Base-by-base conservation (phyloP, 1,140 invertebrate genomes). In the Lethrus apterus region DNA sequence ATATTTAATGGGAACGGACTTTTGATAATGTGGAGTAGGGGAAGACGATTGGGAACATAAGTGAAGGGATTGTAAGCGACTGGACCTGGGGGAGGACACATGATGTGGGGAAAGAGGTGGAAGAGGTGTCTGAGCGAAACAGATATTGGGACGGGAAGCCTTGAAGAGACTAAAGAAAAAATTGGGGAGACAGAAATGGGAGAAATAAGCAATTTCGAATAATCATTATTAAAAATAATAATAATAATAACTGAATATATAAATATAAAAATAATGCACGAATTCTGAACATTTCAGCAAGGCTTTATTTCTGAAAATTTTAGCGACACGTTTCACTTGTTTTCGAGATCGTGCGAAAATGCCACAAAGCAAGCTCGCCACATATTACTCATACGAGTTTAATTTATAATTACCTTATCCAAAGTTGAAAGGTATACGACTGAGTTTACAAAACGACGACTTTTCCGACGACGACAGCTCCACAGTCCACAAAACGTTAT, bases 361-460 rank as follows among this genome's bases (percentile, higher is more conserved):
- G 32, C 4, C 14, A 34, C 7, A 14, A 34, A 31, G 14, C 32
- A 34, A 34, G 32, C 32, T 3, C 32, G 14, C 19, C 32, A 14
- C 19, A 34, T 8, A 34, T 34, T 17, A 17, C 19, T 34, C 15
- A 34, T 34, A 14, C 32, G 5, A 14, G n/a, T 17, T 14, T 34
- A 34, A 34, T 34, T 34, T 34, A 34, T 34, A 34, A 34, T 34
- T 34, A 34, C n/a, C n/a, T 7, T 15, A 11, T 14, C 14, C 11
- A 17, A 15, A 34, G 38, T 20, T 41, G 38, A 41, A 41, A 41
- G 38, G 13, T 41, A 41, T 41, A 41, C 23, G 20, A 7, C 10
- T 18, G 5, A 11, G 38, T 41, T 41, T 41, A 41, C 38, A 41
- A 41, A 41, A 41, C 21, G 38, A 15, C 11, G 29, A 41, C 15